Conservation (phyloP, 1,140 invertebrate genomes). For the Zaprionus lachaisei region DNA sequence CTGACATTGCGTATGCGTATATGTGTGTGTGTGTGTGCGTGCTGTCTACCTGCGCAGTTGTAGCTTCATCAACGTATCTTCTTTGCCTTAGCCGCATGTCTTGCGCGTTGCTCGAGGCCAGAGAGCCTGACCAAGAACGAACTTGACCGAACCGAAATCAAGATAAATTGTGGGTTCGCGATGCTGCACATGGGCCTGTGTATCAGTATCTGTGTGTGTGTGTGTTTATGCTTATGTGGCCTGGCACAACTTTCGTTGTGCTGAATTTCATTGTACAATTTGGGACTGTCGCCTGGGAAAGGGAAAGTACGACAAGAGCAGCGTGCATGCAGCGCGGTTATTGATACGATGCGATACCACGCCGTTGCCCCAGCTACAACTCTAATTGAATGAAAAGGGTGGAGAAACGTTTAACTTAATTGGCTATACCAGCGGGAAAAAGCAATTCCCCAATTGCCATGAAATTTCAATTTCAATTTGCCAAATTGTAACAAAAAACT, state of each 20-base stretch:
- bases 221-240: conserved; percentile 34
- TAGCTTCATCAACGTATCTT: conserved; percentile 38
- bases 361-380: conserved; percentile 15
- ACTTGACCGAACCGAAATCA: conserved; percentile 51
- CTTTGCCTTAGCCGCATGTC: neutral
- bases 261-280: conserved; percentile 78
- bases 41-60: conserved; percentile 38
- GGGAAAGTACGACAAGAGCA: conserved; percentile 61
- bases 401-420: conserved; percentile 72
- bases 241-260: conserved; percentile 73
- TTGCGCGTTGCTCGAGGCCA: neutral
- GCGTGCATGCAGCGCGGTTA: conserved; percentile 57
- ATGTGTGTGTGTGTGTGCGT: neutral
- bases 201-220: conserved; percentile 12
- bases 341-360: conserved; percentile 56
- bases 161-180: conserved; percentile 69
- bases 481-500: conserved; percentile 1
- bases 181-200: conserved; percentile 28
- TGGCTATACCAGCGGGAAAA: conserved; percentile 35
- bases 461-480: conserved; percentile 3
- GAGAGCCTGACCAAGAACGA: conserved; percentile 48
- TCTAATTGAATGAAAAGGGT: conserved; percentile 73
- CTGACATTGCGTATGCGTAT: neutral
- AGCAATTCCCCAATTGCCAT: neutral
- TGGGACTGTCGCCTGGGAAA: conserved; percentile 62